Base-by-base conservation (phyloP, 1,140 invertebrate species). In the Ganaspis sp. region DNA sequence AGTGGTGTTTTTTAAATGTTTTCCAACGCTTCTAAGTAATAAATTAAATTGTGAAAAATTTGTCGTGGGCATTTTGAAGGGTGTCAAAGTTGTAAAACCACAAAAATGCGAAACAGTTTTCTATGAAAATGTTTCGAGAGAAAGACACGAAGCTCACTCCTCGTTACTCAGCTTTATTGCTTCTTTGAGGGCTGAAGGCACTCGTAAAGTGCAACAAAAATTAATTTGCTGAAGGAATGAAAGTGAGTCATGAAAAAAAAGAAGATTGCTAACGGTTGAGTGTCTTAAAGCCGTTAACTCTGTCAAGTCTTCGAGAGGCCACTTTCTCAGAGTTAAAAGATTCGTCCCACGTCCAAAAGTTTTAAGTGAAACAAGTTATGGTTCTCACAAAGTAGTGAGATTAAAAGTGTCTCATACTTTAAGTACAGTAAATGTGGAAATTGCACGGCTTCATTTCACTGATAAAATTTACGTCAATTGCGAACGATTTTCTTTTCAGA, bases 281-380 rank as follows among this genome's bases (percentile, higher is more conserved):
- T 77, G 71, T 73, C 73, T 69, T 72, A 72, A 76, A 49, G 23
- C 69, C 69, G 72, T 73, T 78, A 78, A 74, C 69, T 76, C 42
- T 38, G 64, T 72, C 38, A 64, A 74, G 71, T 74, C 29, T 76
- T 77, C 40, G 69, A 77, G 69, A 42, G 64, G 40, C 72, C 75
- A 75, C 53, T 75, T 49, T 58, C 34, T 69, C 45, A 77, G 54
- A 73, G 69, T 77, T 82, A 78, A 49, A 21, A 70, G 76, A 81
- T 83, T 81, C 80, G 78, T 79, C 37, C 71, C 77, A 80, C 79
- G 79, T 81, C 29, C 76, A 26, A 76, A 85, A 85, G 77, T 85
- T 84, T 85, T 79, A 84, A 85, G 83, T 78, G 79, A 83, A 84
- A 83, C 77, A 81, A 85, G 80, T 83, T 84, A 83, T 83, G 76